Evolutionary conservation across 2,888 invertebrate genomes (phyloP), one percentile per base, ranked within the genome.

Genomic region (Melitaea athalia): DNA sequence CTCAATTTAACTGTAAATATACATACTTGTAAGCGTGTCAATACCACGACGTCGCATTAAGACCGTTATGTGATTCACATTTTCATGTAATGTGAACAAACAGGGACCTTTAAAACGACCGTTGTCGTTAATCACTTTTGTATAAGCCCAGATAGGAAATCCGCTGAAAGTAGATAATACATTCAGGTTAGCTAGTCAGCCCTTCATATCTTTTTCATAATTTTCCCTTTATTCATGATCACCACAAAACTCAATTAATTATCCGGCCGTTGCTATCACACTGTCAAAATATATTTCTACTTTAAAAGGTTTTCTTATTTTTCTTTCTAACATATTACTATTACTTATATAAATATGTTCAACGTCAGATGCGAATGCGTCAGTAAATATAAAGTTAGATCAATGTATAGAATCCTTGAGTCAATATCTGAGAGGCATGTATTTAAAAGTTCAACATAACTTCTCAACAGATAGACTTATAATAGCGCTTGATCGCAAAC

Each of bases 31-130:
- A 59, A 43, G 42, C 17, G 15, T 17, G 7, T 42, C 59, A 7
- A 59, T 59, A 43, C 4, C 15, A 59, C n/a, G 38, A 53, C 53
- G 10, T 24, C 38, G 42, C 38, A 17, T 3, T 11, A 24, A 4
- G 10, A 59, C 15, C 42, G 4, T 17, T 43, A 5, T 14, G 12
- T 10, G 17, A 43, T 38, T n/a, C 4, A 15, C 75, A 72, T 71
- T 76, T 75, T 74, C 76, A 74, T 77, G n/a, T 65, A 69, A 67
- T 63, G 38, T 61, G 55, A 62, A 67, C 64, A 61, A 64, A 67
- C 62, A 47, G 53, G 49, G 52, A 59, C 52, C 45, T 59, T 47
- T 59, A 15, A 59, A 68, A 65, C 62, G 67, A 59, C 59, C 33
- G 42, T 24, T 52, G 57, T 59, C 61, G 57, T 64, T 67, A 63